Evolutionary conservation across 2,888 invertebrate genomes (phyloP).

Genomic region (Catotricha subobsoleta): DNA sequence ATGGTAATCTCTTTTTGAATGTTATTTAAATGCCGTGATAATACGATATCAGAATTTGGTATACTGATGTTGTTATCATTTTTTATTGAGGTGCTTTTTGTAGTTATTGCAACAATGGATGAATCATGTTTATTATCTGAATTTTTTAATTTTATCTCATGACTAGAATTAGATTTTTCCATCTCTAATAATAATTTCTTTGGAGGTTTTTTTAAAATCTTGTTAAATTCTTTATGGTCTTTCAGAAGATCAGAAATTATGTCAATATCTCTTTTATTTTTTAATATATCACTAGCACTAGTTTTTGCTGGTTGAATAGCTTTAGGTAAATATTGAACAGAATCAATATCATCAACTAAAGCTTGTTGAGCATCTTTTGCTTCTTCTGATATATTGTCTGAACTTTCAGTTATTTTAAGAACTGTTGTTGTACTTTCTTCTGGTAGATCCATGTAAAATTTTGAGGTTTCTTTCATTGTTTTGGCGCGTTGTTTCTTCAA

Average conservation of each 20-base stretch:
- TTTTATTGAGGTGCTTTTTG: neutral
- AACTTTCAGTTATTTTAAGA: slow-evolving; percentile 44
- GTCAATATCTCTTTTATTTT: slow-evolving; percentile 39
- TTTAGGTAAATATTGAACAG: slow-evolving; percentile 4
- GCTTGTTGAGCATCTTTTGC: slow-evolving; percentile 11
- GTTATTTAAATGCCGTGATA: neutral
- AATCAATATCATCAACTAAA: slow-evolving; percentile 1
- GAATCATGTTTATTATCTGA: neutral
- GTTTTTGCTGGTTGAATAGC: neutral
- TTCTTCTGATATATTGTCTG: slow-evolving; percentile 32
- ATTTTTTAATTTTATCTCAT: slow-evolving; percentile 9
- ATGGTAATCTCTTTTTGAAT: slow-evolving; percentile 7
- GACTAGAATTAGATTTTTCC: slow-evolving; percentile 12
- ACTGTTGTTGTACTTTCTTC: slow-evolving; percentile 31
- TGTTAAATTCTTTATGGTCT: slow-evolving; percentile 68
- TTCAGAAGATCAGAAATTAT: slow-evolving; percentile 64
- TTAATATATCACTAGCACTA: slow-evolving; percentile 29
- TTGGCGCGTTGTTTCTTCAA: slow-evolving; percentile 47
- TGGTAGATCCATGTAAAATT: slow-evolving; percentile 50
- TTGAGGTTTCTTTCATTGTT: slow-evolving; percentile 38
- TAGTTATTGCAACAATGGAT: neutral
- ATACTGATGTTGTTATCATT: neutral
- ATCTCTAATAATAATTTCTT: slow-evolving; percentile 26
- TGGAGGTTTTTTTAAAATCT: slow-evolving; percentile 56
- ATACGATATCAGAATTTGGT: neutral